Conservation (phyloP, 2,113 vertebrate genomes). For the Siniperca knerii region DNA sequence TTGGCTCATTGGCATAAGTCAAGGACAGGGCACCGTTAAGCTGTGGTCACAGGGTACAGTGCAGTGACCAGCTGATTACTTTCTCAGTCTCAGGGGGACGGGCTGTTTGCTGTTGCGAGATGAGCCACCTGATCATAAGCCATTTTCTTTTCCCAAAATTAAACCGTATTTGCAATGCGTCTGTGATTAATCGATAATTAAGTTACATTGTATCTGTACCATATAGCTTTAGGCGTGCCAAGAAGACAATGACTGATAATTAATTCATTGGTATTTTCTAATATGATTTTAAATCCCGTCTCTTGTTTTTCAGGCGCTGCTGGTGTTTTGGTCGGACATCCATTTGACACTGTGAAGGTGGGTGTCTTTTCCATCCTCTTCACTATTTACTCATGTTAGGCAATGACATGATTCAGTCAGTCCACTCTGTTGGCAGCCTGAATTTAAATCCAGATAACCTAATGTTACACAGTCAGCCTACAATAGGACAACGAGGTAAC, state of each 20-base stretch:
- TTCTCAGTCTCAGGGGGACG: not conserved
- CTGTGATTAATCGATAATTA: too few species aligned
- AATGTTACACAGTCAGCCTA: not conserved
- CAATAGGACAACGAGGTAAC: not conserved
- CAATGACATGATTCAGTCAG: slow-evolving; percentile 9
- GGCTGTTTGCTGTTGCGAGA: slow-evolving; percentile 7
- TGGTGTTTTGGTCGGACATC: slow-evolving; percentile 96
- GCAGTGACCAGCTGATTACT: slow-evolving; percentile 46
- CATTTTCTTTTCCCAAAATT: not conserved
- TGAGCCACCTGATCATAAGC: not conserved
- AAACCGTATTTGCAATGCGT: not conserved
- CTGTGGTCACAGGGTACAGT: slow-evolving; percentile 31
- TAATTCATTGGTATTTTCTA: not conserved
- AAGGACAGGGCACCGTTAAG: slow-evolving; percentile 56
- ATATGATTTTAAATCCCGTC: not conserved
- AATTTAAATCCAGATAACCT: slow-evolving; percentile 34
- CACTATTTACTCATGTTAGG: slow-evolving; percentile 30
- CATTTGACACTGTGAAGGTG: slow-evolving; percentile 94
- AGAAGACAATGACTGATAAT: too few species aligned
- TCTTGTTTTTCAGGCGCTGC: slow-evolving; percentile 88
- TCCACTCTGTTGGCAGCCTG: not conserved
- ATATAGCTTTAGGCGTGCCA: not conserved
- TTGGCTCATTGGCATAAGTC: slow-evolving; percentile 39
- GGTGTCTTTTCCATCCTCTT: slow-evolving; percentile 50
- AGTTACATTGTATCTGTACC: not conserved